Base-by-base conservation (phyloP, 1,140 invertebrate genomes). In the Venturia canescens region DNA sequence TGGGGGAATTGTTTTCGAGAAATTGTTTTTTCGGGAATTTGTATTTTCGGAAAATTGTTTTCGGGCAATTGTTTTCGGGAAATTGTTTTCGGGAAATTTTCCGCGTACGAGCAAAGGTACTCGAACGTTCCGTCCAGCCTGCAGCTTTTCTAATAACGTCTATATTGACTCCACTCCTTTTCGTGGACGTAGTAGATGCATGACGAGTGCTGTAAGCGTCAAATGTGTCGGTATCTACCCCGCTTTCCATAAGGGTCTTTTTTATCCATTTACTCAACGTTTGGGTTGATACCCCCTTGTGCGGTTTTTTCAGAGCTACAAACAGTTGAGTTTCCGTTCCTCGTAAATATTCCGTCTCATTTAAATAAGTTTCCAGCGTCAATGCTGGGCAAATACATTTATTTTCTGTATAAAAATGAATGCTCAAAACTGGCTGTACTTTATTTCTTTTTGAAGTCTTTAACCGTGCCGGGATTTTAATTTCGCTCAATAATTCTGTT, bases 231-330 rank as follows among this genome's bases (percentile, higher is more conserved):
- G 82, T 83, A 60, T 87, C 82, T 16, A 86, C 57, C 3, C 84
- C 85, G 63, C 82, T 80, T 60, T 76, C 63, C 5, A 31, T 57
- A 53, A 86, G 29, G 4, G 71, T 48, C 57, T 67, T 53, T 75
- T 84, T 85, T 50, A 84, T 67, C 84, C 84, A 87, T 60, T 83
- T 80, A 34, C 83, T 82, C 34, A 87, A 79, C 1, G 84, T 82
- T 29, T 87, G 83, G 38, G 80, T 76, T 38, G 81, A 74, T 18
- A 81, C 86, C 18, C 63, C 48, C 78, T 69, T 76, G 80, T 83
- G 66, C 27, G 85, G 85, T 80, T 83, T 87, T 53, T 85, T 84
- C n/a, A 77, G 44, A 26, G 80, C 63, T 72, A 78, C 29, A 48
- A 78, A 78, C 16, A 81, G 48, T 53, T 48, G 70, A 48, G 70